Conservation (phyloP, 2,113 vertebrate species). For the Apistogramma diplotaenia region DNA sequence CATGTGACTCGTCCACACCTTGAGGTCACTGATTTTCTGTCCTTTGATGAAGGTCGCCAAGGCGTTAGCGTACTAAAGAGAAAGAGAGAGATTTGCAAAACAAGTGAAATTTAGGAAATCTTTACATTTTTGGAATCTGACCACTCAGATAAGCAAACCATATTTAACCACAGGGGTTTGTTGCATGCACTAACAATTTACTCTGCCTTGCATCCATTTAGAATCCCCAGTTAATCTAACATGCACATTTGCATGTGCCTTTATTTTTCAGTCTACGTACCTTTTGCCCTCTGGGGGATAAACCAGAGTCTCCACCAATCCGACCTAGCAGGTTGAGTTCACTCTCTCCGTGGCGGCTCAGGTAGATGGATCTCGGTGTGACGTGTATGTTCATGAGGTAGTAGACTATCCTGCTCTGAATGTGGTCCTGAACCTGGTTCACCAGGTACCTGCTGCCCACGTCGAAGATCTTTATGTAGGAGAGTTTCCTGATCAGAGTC, state of each 20-base stretch:
- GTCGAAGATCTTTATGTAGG: conserved; percentile 92
- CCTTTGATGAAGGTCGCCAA: conserved; percentile 81
- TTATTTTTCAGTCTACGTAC: conserved; percentile 37
- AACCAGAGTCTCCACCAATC: conserved; percentile 83
- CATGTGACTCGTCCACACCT: conserved; percentile 93
- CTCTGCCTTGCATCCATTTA: too few relatives aligned
- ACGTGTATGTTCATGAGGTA: conserved; percentile 95
- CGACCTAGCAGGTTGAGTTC: conserved; percentile 84
- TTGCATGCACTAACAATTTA: too few relatives aligned
- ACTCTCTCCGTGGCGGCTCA: conserved; percentile 89
- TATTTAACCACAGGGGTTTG: background rate
- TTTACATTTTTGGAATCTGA: too few relatives aligned
- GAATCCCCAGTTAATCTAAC: too few relatives aligned
- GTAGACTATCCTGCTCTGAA: conserved; percentile 89
- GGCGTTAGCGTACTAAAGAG: conserved; percentile 80
- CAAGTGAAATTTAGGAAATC: too few relatives aligned
- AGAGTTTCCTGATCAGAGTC: conserved; percentile 74
- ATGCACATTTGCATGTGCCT: background rate
- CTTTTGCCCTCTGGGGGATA: conserved; percentile 80
- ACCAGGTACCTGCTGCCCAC: conserved; percentile 86
- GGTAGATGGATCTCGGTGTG: conserved; percentile 85
- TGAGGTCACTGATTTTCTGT: conserved; percentile 83
- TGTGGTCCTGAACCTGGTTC: conserved; percentile 86
- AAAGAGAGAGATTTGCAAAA: background rate
- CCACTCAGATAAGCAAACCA: accelerated